These are phyloP conservation scores for Electrona antarctica DNA, from an alignment of 2,113 vertebrate genomes.

Conservation along the genomic window DNA sequence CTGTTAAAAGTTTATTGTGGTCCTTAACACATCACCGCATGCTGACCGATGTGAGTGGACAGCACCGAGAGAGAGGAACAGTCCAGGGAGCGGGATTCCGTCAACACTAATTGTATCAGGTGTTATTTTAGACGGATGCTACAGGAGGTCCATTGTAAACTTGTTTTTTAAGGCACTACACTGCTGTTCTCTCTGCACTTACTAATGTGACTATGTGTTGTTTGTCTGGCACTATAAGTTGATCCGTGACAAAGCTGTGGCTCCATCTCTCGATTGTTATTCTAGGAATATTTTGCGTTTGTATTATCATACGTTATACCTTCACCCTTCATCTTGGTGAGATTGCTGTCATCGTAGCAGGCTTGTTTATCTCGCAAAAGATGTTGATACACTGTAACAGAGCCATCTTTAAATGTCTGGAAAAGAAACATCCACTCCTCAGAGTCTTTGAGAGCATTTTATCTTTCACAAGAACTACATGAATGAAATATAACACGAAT, in stretches of 20 bases:
- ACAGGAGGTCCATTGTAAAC: neutral
- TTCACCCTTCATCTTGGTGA: slow-evolving; percentile 12
- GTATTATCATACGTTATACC: slow-evolving; percentile 4
- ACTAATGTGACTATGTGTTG: no score
- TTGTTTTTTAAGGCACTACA: neutral
- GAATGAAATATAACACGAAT: no score
- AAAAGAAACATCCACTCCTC: neutral
- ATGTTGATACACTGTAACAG: slow-evolving; percentile 1
- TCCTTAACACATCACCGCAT: slow-evolving; percentile 37
- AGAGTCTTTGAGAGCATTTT: neutral
- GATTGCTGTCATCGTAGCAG: slow-evolving; percentile 32
- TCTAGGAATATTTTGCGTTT: slow-evolving; percentile 21
- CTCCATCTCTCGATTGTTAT: slow-evolving; percentile 12
- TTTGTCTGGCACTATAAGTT: neutral
- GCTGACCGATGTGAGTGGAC: slow-evolving; percentile 41
- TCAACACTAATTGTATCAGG: slow-evolving; percentile 19
- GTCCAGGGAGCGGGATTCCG: slow-evolving; percentile 7
- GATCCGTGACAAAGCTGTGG: neutral
- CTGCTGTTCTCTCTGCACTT: no score
- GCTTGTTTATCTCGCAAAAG: slow-evolving; percentile 36
- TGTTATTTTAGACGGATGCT: slow-evolving; percentile 25
- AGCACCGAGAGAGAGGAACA: slow-evolving; percentile 31
- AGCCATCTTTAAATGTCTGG: slow-evolving; percentile 15
- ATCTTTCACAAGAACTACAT: no score
- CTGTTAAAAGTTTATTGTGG: slow-evolving; percentile 71